Evolutionary conservation across 1,140 invertebrate species (phyloP), one percentile per base, ranked within the genome.

Genomic region (Octopus sinensis): DNA sequence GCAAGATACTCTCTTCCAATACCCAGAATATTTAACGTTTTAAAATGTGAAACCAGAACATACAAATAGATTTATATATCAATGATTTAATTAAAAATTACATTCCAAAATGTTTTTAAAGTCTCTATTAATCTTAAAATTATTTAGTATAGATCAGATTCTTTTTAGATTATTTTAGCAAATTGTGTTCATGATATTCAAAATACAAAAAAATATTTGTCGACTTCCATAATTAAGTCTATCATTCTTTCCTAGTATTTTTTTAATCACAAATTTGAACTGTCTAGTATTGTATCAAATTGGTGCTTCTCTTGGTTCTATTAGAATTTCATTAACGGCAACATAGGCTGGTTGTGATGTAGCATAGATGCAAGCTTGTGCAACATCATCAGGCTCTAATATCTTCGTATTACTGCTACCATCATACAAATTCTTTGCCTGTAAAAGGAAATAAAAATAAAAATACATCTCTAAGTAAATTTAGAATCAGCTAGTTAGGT

Each of bases 291-390:
- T 13, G 52, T 53, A 71, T 88, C 83, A 92, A 53, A 91, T 87
- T 23, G 90, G 91, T 23, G 90, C 88, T 83, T 89, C 88, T 83
- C 90, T 86, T 5, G 91, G 91, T 84, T 92, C 89, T n/a, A 92
- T 88, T 0, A 92, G 83, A 53, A 92, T 88, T 84, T 92, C 91
- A 83, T 92, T 92, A 23, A 92, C 84, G 6, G 87, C 90, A 4
- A 91, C 90, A 85, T 92, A 87, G 6, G 86, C 78, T n/a, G 91
- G 91, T 78, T 91, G 90, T 6, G 87, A 84, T 7, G 88, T 86
- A 17, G 90, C 90, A 85, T 88, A 92, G 2, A 92, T 76, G 43
- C 91, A 89, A 77, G 90, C 89, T 75, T 86, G 85, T 5, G 89
- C 91, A 53, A 92, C 86, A 82, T 92, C 91, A 43, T 88, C 86